These are phyloP conservation scores for Parnassius mnemosyne DNA, from an alignment of 2,888 invertebrate species.

Conservation along the genomic window DNA sequence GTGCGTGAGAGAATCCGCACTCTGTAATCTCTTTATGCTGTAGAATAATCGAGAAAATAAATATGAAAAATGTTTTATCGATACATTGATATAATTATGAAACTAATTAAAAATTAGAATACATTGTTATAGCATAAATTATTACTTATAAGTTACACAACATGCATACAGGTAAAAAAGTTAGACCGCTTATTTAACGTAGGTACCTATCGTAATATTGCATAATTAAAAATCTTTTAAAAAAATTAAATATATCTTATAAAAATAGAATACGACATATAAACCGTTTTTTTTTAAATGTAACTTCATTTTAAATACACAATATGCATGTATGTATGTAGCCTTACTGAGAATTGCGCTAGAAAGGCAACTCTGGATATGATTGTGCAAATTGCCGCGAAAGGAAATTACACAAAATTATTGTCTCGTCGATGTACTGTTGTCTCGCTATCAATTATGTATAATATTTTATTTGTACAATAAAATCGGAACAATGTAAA, in stretches of 20 bases:
- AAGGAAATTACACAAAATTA: constrained; percentile 67
- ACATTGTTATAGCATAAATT: too few relatives aligned
- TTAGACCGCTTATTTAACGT: too few relatives aligned
- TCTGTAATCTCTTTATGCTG: too few relatives aligned
- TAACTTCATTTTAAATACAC: not conserved
- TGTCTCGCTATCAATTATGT: constrained; percentile 26
- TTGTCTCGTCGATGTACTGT: constrained; percentile 45
- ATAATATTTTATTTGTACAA: constrained; percentile 15
- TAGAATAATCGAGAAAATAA: too few relatives aligned
- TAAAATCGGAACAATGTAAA: constrained; percentile 3
- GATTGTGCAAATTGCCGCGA: constrained; percentile 43
- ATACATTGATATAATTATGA: too few relatives aligned
- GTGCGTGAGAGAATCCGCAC: not conserved
- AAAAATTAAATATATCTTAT: too few relatives aligned
- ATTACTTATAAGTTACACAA: too few relatives aligned
- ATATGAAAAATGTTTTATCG: too few relatives aligned
- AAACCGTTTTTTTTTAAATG: not conserved
- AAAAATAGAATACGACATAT: too few relatives aligned
- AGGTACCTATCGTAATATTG: not conserved
- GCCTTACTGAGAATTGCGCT: not conserved
- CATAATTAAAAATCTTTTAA: too few relatives aligned
- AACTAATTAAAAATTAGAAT: too few relatives aligned
- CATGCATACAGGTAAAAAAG: too few relatives aligned
- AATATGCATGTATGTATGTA: not conserved
- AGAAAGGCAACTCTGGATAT: constrained; percentile 11